Evolutionary conservation across 2,797 vertebrate genomes (phyloP), one percentile per base, ranked within the genome.

Genomic region (Chaetodon trifasciatus): DNA sequence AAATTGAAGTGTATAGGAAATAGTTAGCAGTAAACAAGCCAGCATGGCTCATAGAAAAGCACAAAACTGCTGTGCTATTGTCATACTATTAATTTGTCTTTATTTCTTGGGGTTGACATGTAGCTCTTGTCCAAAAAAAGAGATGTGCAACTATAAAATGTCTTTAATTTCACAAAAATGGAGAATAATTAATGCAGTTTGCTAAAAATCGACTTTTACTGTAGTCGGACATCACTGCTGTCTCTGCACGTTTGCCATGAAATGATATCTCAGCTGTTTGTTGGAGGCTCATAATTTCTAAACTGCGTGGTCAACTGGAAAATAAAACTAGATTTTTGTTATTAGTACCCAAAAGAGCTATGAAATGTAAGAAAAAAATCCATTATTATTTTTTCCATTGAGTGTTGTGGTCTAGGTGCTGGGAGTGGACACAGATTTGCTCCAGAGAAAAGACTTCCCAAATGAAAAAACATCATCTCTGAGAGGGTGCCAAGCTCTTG

Each of bases 381-480:
- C 19, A 24, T 67, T 5, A 19, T 69, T 32, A 61, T 76, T 50
- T 19, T 8, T 62, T 5, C 11, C 12, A 68, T 46, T 71, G 67
- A 62, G 62, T 81, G 83, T 68, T 65, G 37, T n/a, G 72, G 77
- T 67, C 7, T 17, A 10, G n/a, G 49, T 39, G 70, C 37, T 32
- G 50, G 42, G 21, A 76, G 46, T 67, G 57, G 77, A 78, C 78
- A 81, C 77, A 76, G 67, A 86, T 85, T 85, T 86, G 57, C 81
- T 88, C 73, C 46, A 47, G 66, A 88, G 79, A 86, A 88, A 91
- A 89, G 78, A 80, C 81, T 90, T 87, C 56, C 78, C 82, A 69
- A 86, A 92, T 86, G 77, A 79, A 87, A 89, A 82, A 76, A 84
- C 85, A 87, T 90, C 79, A 83, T 90, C 72, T 67, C 68, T 84